Conservation (phyloP, 1,140 invertebrate species). For the Zaprionus capensis region DNA sequence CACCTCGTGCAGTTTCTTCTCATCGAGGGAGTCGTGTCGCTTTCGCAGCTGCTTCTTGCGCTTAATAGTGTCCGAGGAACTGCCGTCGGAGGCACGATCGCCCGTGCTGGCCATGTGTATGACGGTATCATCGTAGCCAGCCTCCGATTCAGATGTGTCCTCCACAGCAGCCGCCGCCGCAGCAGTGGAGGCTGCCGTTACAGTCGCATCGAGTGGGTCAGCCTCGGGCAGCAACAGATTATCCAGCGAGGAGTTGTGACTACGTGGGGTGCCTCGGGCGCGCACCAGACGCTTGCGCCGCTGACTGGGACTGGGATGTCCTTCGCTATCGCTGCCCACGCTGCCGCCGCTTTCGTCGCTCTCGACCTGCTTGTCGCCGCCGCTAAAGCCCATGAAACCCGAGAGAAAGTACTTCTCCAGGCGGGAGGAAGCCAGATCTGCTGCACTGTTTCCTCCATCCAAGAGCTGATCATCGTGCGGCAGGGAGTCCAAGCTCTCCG, state of each 20-base stretch:
- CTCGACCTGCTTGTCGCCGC: constrained; percentile 88
- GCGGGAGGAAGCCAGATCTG: constrained; percentile 91
- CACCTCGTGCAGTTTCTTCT: constrained; percentile 85
- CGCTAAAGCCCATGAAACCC: constrained; percentile 92
- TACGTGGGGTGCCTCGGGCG: constrained; percentile 91
- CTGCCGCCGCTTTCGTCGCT: constrained; percentile 88
- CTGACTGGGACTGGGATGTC: constrained; percentile 93
- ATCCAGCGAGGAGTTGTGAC: constrained; percentile 91
- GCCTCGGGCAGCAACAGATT: constrained; percentile 86
- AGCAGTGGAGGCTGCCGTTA: constrained; percentile 75
- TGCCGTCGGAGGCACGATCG: constrained; percentile 87
- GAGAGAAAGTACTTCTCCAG: constrained; percentile 96
- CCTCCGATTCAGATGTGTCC: constrained; percentile 91
- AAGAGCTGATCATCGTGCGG: constrained; percentile 85
- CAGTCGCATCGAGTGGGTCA: constrained; percentile 83
- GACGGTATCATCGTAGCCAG: constrained; percentile 88
- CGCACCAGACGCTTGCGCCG: constrained; percentile 91
- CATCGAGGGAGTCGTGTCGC: constrained; percentile 85
- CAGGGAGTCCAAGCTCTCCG: constrained; percentile 90
- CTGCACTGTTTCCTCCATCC: constrained; percentile 85
- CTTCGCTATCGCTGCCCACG: constrained; percentile 93
- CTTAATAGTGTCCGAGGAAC: constrained; percentile 92
- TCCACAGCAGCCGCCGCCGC: constrained; percentile 82
- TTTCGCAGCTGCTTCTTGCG: constrained; percentile 90
- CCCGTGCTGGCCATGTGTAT: constrained; percentile 85